phyloP scores from a whole-genome alignment of 2,797 vertebrate genomes.

The Strix occidentalis region DNA sequence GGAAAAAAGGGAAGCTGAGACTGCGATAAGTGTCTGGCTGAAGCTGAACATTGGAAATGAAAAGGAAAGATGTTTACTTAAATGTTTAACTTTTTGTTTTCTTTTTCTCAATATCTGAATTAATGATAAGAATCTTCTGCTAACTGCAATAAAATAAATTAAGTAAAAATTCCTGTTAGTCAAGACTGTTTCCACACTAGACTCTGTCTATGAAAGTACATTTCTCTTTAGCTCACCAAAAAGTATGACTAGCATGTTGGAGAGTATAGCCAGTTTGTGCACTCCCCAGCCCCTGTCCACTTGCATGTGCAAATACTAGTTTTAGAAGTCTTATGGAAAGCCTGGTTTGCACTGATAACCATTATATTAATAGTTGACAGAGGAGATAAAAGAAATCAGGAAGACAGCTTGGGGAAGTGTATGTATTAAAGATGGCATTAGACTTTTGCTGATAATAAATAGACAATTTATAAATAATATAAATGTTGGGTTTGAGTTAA shows the following conservation, averaged over 20 bases:
- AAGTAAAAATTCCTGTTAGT: not conserved
- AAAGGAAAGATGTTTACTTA: not conserved
- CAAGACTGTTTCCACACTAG: not conserved
- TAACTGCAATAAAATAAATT: not conserved
- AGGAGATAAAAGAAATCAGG: not conserved
- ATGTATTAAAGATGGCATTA: not conserved
- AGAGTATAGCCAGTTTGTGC: not conserved
- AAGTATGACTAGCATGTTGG: not conserved
- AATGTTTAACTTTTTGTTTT: not conserved
- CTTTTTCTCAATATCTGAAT: not conserved
- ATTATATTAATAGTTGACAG: not conserved
- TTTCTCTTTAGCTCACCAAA: not conserved
- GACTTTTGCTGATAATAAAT: not conserved
- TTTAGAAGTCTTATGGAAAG: not conserved
- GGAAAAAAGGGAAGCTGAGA: not conserved
- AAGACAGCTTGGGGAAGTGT: not conserved
- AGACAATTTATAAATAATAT: not conserved
- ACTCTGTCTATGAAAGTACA: not conserved
- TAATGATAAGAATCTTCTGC: not conserved
- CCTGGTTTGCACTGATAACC: not conserved
- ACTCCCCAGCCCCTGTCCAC: not conserved
- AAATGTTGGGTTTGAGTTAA: not conserved
- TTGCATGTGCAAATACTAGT: not conserved
- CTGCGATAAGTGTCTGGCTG: not conserved
- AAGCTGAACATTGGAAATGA: not conserved